Percentiles rank a stretch among this genome's conserved stretches.
Evolutionary conservation across 2,113 vertebrate species (phyloP).

Genomic region (Cepphus grylle): DNA sequence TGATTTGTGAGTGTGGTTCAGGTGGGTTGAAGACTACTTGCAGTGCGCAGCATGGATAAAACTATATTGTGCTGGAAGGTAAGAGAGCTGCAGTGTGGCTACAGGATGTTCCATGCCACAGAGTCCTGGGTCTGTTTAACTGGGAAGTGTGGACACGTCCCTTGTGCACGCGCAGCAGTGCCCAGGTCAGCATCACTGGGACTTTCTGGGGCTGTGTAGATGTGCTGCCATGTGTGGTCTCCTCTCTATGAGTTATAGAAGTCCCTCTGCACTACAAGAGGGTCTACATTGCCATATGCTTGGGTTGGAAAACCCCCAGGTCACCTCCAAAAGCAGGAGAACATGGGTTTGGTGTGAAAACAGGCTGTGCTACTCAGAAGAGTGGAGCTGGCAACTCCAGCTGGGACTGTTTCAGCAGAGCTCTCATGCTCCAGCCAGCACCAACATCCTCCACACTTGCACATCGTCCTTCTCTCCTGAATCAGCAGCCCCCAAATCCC

Average conservation of each 20-base stretch:
- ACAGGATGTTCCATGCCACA: neutral
- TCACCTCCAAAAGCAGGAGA: neutral
- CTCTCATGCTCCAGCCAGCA: neutral
- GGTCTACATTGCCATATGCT: neutral
- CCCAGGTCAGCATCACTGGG: too few relatives aligned
- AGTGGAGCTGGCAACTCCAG: neutral
- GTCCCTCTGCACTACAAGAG: neutral
- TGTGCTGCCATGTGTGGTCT: neutral
- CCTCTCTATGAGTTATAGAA: neutral
- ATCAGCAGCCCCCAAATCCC: neutral
- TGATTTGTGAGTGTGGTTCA: neutral
- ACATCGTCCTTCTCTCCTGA: rapidly evolving
- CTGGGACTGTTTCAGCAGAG: neutral
- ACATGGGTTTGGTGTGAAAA: neutral
- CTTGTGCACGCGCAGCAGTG: neutral
- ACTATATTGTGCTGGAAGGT: neutral
- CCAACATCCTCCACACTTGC: neutral
- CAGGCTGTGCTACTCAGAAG: neutral
- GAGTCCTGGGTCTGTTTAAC: neutral
- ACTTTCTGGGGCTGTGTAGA: neutral
- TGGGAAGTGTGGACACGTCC: neutral
- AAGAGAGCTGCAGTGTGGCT: neutral
- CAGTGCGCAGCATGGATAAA: rapidly evolving
- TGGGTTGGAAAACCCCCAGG: neutral
- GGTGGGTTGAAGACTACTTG: neutral